Evolutionary conservation across 2,113 vertebrate genomes (phyloP).

Genomic region (Paedocypris sp.): DNA sequence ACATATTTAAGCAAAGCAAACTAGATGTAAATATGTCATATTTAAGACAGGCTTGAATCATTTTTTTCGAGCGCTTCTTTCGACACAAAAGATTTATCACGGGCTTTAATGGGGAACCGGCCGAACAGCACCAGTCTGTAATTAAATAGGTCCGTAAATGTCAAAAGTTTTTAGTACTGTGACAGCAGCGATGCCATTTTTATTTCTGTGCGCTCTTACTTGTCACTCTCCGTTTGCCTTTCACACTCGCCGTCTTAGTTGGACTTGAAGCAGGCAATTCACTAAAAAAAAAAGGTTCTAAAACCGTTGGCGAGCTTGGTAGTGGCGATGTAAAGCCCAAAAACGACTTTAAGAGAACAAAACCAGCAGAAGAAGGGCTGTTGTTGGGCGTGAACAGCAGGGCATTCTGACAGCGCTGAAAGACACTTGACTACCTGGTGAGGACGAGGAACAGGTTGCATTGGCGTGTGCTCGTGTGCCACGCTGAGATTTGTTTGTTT

Average conservation of each 20-base stretch:
- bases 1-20: too few relatives aligned
- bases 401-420: neutral
- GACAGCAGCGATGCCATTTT: constrained; percentile 28
- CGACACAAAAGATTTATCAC: constrained; percentile 40
- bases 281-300: too few relatives aligned
- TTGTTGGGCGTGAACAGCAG: neutral
- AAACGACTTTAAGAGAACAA: neutral
- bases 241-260: neutral
- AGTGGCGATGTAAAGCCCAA: neutral
- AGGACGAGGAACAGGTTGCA: constrained; percentile 1
- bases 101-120: constrained; percentile 36
- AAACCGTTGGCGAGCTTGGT: too few relatives aligned
- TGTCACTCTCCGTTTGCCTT: constrained; percentile 15
- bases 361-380: neutral
- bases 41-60: too few relatives aligned
- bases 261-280: constrained; percentile 1
- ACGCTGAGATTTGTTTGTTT: constrained; percentile 21
- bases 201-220: constrained; percentile 38
- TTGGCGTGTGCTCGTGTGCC: neutral
- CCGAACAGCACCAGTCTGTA: constrained; percentile 27
- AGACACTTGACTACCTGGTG: constrained; percentile 9
- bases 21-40: too few relatives aligned
- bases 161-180: constrained; percentile 38
- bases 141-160: constrained; percentile 44
- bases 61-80: too few relatives aligned